A percentile compares a stretch with the other conserved stretches of the same genome.
Conservation (phyloP, 2,113 vertebrate species). For the Ellobius talpinus region DNA sequence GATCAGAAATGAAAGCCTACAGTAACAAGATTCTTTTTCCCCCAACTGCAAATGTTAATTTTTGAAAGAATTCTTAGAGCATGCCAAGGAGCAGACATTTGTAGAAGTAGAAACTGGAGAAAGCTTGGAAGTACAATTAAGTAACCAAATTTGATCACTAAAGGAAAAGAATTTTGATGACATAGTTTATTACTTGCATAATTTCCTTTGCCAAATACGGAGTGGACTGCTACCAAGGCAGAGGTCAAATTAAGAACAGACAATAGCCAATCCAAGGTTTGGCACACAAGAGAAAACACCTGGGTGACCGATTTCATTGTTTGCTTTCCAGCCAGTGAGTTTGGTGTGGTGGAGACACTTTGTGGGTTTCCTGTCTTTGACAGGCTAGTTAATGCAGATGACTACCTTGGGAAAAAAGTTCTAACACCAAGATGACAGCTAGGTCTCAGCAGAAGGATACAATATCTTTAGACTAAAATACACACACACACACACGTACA, state of each 20-base stretch:
- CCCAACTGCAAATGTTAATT: neutral
- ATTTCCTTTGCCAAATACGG: neutral
- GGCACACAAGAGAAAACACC: slow-evolving; percentile 5
- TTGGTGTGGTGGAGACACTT: neutral
- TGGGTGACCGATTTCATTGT: neutral
- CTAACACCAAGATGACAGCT: neutral
- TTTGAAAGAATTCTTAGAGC: neutral
- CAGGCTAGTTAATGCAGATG: slow-evolving; percentile 5
- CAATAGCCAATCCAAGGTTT: neutral
- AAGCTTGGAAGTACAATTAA: neutral
- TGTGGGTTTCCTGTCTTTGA: slow-evolving; percentile 16
- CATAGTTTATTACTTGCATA: neutral
- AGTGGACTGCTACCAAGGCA: neutral
- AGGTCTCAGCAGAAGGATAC: neutral
- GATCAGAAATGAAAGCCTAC: neutral
- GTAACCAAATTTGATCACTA: neutral
- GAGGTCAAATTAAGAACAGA: slow-evolving; percentile 19
- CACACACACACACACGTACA: too few species aligned
- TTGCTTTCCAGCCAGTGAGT: slow-evolving; percentile 30
- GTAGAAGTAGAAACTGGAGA: slow-evolving; percentile 5
- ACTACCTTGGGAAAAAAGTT: neutral
- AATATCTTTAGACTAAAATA: neutral
- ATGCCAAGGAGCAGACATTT: neutral
- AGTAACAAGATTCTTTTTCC: neutral
- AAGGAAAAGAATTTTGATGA: neutral